Conservation (phyloP, 2,888 invertebrate genomes). For the Lasioglossum zephyrum region DNA sequence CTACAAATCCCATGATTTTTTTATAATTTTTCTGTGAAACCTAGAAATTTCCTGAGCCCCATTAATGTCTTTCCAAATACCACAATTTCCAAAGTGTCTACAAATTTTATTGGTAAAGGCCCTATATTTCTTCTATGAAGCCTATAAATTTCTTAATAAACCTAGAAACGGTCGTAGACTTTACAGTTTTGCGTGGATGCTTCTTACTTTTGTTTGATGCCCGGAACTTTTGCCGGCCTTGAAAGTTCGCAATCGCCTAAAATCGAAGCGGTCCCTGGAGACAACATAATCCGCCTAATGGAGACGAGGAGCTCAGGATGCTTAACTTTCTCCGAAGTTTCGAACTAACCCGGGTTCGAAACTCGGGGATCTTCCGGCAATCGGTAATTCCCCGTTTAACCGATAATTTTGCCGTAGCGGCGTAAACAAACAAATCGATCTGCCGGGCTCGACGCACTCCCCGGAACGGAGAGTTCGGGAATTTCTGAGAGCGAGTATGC, state of each 20-base stretch:
- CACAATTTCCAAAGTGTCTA: too few species aligned
- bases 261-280: not conserved
- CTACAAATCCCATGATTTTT: not conserved
- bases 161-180: not conserved
- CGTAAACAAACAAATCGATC: constrained; percentile 58
- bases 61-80: too few species aligned
- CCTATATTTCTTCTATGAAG: not conserved
- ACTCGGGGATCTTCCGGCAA: not conserved
- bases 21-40: not conserved
- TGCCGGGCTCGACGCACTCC: constrained; percentile 15
- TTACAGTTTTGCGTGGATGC: not conserved
- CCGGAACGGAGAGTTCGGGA: not conserved
- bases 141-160: not conserved
- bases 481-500: constrained; percentile 53
- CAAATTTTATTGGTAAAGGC: not conserved
- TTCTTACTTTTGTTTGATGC: not conserved
- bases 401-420: not conserved
- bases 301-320: not conserved
- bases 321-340: not conserved
- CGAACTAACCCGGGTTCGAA: not conserved
- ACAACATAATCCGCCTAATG: not conserved
- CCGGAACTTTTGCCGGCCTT: not conserved
- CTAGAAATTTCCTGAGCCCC: too few species aligned
- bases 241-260: not conserved
- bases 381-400: not conserved